Conservation (phyloP, 2,113 vertebrate genomes). For the Laterallus jamaicensis region DNA sequence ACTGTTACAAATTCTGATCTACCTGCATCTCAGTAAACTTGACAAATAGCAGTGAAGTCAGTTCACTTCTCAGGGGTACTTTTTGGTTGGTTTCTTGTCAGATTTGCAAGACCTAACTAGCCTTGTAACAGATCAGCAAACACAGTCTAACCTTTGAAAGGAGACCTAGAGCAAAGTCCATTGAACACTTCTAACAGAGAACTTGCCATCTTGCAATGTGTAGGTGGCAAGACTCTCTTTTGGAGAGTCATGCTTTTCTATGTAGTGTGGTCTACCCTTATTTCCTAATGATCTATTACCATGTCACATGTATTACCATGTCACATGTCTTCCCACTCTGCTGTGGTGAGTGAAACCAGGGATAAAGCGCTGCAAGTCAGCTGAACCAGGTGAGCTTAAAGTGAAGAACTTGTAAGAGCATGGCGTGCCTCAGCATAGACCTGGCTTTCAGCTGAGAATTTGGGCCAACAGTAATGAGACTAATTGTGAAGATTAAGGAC, state of each 20-base stretch:
- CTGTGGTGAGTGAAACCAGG: neutral
- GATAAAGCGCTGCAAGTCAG: neutral
- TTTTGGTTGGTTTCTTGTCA: neutral
- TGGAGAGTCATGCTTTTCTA: neutral
- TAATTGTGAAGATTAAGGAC: neutral
- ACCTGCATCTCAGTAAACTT: neutral
- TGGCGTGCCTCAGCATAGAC: neutral
- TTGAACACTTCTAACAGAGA: neutral
- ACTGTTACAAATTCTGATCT: neutral
- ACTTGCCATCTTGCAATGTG: neutral
- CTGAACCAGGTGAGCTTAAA: neutral
- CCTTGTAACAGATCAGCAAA: neutral
- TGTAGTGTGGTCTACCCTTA: neutral
- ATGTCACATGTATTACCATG: fast-evolving
- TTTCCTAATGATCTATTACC: neutral
- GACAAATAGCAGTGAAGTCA: neutral
- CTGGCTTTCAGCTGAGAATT: neutral
- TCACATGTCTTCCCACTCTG: neutral
- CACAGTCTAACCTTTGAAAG: neutral
- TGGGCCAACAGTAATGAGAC: neutral
- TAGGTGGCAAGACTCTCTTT: neutral
- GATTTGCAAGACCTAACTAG: neutral
- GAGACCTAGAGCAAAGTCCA: neutral
- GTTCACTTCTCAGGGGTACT: neutral
- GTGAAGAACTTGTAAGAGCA: neutral